Base-by-base conservation (phyloP, 2,113 vertebrate species). In the Zeus faber region DNA sequence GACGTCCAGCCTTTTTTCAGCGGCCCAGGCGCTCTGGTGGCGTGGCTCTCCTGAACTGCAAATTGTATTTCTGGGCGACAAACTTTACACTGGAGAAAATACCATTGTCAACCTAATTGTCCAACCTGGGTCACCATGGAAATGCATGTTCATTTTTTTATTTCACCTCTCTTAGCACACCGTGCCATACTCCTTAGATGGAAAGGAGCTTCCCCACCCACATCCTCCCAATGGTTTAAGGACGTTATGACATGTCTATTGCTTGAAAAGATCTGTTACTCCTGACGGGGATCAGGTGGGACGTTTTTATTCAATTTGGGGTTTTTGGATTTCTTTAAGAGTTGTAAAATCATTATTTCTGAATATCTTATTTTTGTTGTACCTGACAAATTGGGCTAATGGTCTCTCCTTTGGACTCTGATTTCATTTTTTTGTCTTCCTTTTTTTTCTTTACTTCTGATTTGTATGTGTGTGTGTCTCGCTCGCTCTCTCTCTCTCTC, bases 21-120 rank as follows among this genome's bases (percentile, higher is more conserved):
- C 11, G 46, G 23, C 46, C 23, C 3, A 25, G 22, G n/a, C n/a
- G n/a, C n/a, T n/a, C n/a, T n/a, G 46, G 13, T 48, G 46, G 46
- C 21, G 25, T 48, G 46, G 46, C 46, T 48, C 21, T 18, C 6
- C 51, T 35, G 3, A 40, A 16, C 14, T 24, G 39, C 5, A 27
- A 53, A 39, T 22, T 39, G 2, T 39, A 53, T 23, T 39, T 39
- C 21, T 53, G 50, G 50, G 50, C 50, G 5, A 33, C 31, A 6
- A 39, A 53, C 39, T 9, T 53, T 53, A 21, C 23, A 39, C n/a
- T 41, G 35, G 51, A 6, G 10, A 17, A 6, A 17, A 14, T 40
- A 40, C 39, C 39, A 40, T 40, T 14, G 6, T 14, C 11, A n/a
- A n/a, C 39, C 39, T 40, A 2, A 40, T 6, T 40, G 39, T 40